Evolutionary conservation across 2,113 vertebrate species (phyloP).

Genomic region (Gymnarchus niloticus): DNA sequence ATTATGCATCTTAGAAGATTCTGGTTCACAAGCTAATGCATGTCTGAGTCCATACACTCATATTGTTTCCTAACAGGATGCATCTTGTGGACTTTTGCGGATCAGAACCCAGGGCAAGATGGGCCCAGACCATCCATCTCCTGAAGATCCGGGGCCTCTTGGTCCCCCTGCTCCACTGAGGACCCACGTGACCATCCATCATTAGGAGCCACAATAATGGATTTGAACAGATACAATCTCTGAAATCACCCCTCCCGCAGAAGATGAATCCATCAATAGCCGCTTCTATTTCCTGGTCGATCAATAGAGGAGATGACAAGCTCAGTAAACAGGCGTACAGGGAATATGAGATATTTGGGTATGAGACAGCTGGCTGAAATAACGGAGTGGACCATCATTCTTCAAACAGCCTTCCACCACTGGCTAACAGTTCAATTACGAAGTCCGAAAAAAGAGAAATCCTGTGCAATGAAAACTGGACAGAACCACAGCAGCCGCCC

Average conservation of each 20-base stretch:
- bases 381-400: conserved; percentile 14
- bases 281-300: conserved; percentile 37
- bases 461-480: neutral
- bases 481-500: neutral
- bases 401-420: conserved; percentile 12
- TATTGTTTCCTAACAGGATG: neutral
- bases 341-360: conserved; percentile 30
- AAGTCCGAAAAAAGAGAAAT: neutral
- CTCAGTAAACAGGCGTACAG: conserved; percentile 22
- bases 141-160: conserved; percentile 24
- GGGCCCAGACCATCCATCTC: too few species aligned
- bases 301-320: conserved; percentile 37
- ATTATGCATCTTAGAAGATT: too few species aligned
- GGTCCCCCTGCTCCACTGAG: neutral
- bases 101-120: neutral
- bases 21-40: neutral
- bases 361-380: conserved; percentile 34
- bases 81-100: neutral
- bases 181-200: neutral
- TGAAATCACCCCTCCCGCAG: conserved; percentile 33
- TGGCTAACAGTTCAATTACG: conserved; percentile 29
- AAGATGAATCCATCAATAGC: conserved; percentile 42
- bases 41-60: neutral
- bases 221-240: conserved; percentile 38
- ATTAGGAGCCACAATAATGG: conserved; percentile 33